Base-by-base conservation (phyloP, 1,140 invertebrate genomes). In the Panagrolaimus sp. region DNA sequence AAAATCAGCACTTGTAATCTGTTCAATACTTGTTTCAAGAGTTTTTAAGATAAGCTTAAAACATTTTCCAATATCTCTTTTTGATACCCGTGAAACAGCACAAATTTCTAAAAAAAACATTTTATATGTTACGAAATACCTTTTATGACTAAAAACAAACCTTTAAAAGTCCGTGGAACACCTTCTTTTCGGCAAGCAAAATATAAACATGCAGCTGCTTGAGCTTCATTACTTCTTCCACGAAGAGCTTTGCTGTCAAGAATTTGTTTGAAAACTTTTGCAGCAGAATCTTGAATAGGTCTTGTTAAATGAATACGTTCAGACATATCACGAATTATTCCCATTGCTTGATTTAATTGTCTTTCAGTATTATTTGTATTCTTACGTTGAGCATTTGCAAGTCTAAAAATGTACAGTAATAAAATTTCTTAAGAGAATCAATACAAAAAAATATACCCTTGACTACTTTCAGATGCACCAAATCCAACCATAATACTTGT, bases 151-250 rank as follows among this genome's bases (percentile, higher is more conserved):
- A 65, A n/a, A 32, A 26, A n/a, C 55, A 73, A 78, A 88, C 88
- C 87, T 95, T 89, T 99, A 83, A 99, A 98, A 44, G 96, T 99
- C 76, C 96, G 88, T 0, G 96, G 96, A 0, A 98, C 96, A 12
- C 93, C 93, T 85, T 98, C 96, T 83, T 98, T 94, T 43, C 96
- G 87, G 84, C 96, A 99, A 0, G 96, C 95, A 75, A 99, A 98
- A 83, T 99, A 99, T 8, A 99, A 87, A 86, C 95, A 98, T 0
- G 96, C 95, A 0, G 96, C 96, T 0, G 94, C 93, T 79, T 98
- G 98, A 0, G 96, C 95, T 85, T 99, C 95, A 84, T 98, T 96
- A 21, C 92, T 90, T 67, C 94, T 87, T 48, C 93, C 93, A 86
- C 94, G 94, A 12, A 96, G 85, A 82, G 93, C 94, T 85, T 96